Percentiles rank a stretch among this genome's conserved stretches.
Conservation (phyloP, 2,797 vertebrate species). For the Sebastes taczanowskii region DNA sequence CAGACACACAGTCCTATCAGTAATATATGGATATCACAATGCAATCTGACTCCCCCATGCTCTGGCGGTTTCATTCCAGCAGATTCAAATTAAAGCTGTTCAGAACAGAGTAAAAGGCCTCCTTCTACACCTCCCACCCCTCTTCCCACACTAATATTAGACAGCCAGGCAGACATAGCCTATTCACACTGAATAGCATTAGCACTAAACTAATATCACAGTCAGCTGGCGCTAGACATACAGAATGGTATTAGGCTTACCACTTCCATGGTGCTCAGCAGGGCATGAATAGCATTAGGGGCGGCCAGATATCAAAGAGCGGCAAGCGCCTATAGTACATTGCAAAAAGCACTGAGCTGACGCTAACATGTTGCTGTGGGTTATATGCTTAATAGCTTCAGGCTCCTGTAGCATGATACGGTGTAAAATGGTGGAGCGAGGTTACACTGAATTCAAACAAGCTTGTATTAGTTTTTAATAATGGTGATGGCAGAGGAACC, state of each 20-base stretch:
- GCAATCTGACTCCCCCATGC: constrained; percentile 75
- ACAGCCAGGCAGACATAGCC: constrained; percentile 71
- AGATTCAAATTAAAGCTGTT: constrained; percentile 80
- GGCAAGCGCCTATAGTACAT: constrained; percentile 33
- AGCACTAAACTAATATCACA: constrained; percentile 80
- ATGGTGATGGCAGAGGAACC: not conserved
- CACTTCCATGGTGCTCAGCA: constrained; percentile 58
- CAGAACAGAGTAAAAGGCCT: constrained; percentile 71
- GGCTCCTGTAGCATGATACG: constrained; percentile 29
- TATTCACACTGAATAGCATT: constrained; percentile 78
- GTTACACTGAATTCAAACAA: constrained; percentile 29
- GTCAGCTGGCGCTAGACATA: constrained; percentile 69
- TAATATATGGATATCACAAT: constrained; percentile 76
- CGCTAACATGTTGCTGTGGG: constrained; percentile 49
- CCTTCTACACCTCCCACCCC: constrained; percentile 30
- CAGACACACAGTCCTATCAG: constrained; percentile 30
- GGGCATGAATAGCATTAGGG: constrained; percentile 70
- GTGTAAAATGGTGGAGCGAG: not conserved
- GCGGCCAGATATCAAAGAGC: constrained; percentile 59
- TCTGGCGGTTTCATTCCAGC: constrained; percentile 74
- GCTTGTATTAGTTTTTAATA: not conserved
- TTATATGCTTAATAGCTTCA: constrained; percentile 61
- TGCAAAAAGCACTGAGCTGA: constrained; percentile 51
- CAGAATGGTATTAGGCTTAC: constrained; percentile 69
- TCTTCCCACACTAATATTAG: constrained; percentile 68